Evolutionary conservation across 1,140 invertebrate species (phyloP).

Genomic region (Prorops nasuta): DNA sequence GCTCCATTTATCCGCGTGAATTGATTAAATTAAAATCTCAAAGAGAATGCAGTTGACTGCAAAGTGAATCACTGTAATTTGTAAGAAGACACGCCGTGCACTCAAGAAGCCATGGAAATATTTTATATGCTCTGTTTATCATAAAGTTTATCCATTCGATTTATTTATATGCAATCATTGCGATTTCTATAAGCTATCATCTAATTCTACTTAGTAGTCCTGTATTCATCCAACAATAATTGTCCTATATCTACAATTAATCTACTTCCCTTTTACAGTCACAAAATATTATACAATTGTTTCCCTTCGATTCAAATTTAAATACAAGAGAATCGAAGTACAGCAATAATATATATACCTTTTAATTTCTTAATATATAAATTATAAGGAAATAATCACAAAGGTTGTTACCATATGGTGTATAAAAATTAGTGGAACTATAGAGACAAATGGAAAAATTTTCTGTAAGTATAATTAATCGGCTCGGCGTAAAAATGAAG

Average conservation of each 20-base stretch:
- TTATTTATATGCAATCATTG: neutral
- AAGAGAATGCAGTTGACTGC: neutral
- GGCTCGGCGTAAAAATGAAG: slow-evolving; percentile 14
- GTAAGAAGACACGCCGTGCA: slow-evolving; percentile 6
- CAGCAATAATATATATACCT: too few relatives aligned
- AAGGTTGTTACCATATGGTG: neutral
- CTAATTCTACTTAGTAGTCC: neutral
- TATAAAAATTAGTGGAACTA: neutral
- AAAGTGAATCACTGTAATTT: neutral
- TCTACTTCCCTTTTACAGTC: slow-evolving; percentile 7
- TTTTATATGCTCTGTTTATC: slow-evolving; percentile 36
- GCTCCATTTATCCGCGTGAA: neutral
- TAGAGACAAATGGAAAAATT: neutral
- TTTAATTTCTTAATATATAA: slow-evolving; percentile 24
- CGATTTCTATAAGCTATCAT: neutral
- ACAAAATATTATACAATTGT: slow-evolving; percentile 7
- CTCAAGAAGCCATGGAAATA: slow-evolving; percentile 21
- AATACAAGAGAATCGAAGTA: neutral
- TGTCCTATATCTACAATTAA: slow-evolving; percentile 8
- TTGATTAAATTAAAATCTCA: slow-evolving; percentile 1
- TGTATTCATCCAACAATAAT: neutral
- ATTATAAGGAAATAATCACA: neutral
- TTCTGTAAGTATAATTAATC: neutral
- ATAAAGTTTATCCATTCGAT: slow-evolving; percentile 18
- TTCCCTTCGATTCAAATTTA: neutral